phyloP scores from a whole-genome alignment of 2,888 invertebrate species.

The Thera britannica region DNA sequence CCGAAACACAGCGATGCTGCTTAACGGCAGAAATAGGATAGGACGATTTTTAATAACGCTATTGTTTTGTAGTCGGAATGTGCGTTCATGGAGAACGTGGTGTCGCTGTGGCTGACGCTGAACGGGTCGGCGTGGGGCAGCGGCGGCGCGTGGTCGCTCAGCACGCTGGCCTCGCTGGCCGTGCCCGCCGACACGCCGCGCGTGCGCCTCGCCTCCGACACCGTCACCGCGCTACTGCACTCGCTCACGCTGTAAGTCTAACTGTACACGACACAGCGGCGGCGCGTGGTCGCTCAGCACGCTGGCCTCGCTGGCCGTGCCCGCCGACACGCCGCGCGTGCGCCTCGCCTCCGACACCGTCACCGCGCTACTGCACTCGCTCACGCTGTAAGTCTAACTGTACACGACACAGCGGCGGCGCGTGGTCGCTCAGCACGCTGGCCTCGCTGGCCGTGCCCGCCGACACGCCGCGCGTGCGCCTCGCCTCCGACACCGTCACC shows the following conservation, averaged over 20 bases:
- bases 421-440: slow-evolving; percentile 67
- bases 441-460: slow-evolving; percentile 69
- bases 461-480: slow-evolving; percentile 76
- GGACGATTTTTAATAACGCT: too few relatives aligned
- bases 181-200: slow-evolving; percentile 78
- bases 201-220: slow-evolving; percentile 76
- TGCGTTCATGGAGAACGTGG: slow-evolving; percentile 91
- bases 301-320: slow-evolving; percentile 66
- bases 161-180: slow-evolving; percentile 63
- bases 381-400: too few relatives aligned
- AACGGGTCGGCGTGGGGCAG: slow-evolving; percentile 86
- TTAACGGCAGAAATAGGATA: too few relatives aligned
- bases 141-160: slow-evolving; percentile 67
- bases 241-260: slow-evolving; percentile 59
- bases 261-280: too few relatives aligned
- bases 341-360: slow-evolving; percentile 77
- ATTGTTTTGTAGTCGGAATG: slow-evolving; percentile 88
- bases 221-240: slow-evolving; percentile 69
- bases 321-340: slow-evolving; percentile 76
- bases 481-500: slow-evolving; percentile 75
- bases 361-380: slow-evolving; percentile 66
- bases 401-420: slow-evolving; percentile 60
- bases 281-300: slow-evolving; percentile 68
- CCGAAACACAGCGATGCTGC: too few relatives aligned
- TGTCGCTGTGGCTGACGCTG: slow-evolving; percentile 94